phyloP scores from a whole-genome alignment of 1,140 invertebrate species.

The Drosophila melanica region DNA sequence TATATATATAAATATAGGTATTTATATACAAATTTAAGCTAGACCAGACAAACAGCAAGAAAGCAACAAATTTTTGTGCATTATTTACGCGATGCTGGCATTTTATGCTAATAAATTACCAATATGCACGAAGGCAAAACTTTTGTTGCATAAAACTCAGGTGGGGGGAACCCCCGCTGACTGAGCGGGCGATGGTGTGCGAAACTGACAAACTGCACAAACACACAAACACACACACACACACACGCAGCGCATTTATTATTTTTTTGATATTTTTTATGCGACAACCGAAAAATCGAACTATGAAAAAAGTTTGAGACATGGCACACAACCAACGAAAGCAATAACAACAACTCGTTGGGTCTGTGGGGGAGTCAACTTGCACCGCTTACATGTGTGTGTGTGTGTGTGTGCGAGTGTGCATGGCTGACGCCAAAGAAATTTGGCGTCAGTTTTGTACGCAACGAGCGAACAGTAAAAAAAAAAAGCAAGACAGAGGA shows the following conservation, averaged over 20 bases:
- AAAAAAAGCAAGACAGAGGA: conserved; percentile 49
- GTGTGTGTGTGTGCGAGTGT: conserved; percentile 22
- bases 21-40: conserved; percentile 34
- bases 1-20: not conserved
- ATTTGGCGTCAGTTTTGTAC: conserved; percentile 79
- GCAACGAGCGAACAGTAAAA: conserved; percentile 48
- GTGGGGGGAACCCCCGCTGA: conserved; percentile 9
- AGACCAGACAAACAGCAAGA: conserved; percentile 30
- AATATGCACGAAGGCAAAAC: conserved; percentile 76
- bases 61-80: conserved; percentile 77
- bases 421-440: conserved; percentile 79
- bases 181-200: conserved; percentile 20
- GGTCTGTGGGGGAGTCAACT: conserved; percentile 21
- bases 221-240: conserved; percentile 38
- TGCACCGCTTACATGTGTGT: not conserved
- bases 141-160: conserved; percentile 62
- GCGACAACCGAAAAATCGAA: conserved; percentile 64
- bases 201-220: conserved; percentile 70
- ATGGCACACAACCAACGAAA: conserved; percentile 41
- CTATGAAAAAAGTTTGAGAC: conserved; percentile 61
- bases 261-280: conserved; percentile 75
- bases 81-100: conserved; percentile 78
- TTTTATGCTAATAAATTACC: conserved; percentile 82
- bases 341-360: conserved; percentile 19
- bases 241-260: conserved; percentile 58